Evolutionary conservation across 2,797 vertebrate genomes (phyloP).

Genomic region (Rachycentron canadum): DNA sequence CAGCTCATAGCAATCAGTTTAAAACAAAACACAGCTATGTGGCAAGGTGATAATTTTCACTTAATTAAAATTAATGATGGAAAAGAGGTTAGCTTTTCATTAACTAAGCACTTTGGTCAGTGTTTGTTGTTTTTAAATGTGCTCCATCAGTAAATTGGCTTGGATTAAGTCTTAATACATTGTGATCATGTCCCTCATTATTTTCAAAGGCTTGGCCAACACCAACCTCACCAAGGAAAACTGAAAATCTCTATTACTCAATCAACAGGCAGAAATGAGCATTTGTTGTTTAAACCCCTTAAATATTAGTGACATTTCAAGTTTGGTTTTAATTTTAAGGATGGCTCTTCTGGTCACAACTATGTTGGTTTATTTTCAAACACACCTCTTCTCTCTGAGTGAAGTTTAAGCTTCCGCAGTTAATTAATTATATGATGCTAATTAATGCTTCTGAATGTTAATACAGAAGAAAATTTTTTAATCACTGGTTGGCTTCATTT

Average conservation of each 20-base stretch:
- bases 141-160: background rate
- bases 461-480: background rate
- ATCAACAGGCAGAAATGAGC: background rate
- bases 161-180: background rate
- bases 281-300: background rate
- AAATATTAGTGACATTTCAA: background rate
- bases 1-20: background rate
- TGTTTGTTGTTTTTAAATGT: background rate
- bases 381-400: background rate
- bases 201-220: background rate
- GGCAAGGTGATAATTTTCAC: background rate
- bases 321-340: background rate
- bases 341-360: background rate
- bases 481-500: constrained; percentile 2
- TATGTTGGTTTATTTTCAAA: background rate
- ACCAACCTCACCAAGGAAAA: too few relatives aligned
- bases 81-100: constrained; percentile 8
- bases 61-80: background rate
- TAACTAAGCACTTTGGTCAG: background rate
- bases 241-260: background rate
- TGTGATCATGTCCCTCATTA: background rate
- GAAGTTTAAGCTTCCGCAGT: background rate
- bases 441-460: background rate
- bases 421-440: background rate
- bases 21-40: constrained; percentile 3